Evolutionary conservation across 23 tunicate species (phyloP).

Genomic region (Trididemnum nubilum): DNA sequence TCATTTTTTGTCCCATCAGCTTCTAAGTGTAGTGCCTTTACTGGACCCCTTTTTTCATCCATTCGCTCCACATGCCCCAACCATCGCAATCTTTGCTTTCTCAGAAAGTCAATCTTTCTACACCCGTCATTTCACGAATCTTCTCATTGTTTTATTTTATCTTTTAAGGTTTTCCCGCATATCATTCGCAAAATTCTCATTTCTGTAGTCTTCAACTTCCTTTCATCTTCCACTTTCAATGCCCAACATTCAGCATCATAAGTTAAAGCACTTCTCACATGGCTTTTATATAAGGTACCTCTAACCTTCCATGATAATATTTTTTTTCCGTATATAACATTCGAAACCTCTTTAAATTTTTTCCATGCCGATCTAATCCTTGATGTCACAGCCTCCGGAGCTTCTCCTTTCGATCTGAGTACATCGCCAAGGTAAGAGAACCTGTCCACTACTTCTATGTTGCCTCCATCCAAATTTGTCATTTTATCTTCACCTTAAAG

Average conservation of each 20-base stretch:
- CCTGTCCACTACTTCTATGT: slow-evolving; percentile 8
- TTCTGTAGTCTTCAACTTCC: slow-evolving; percentile 12
- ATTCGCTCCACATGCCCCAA: slow-evolving; percentile 8
- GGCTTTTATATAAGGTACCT: neutral
- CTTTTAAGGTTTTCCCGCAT: slow-evolving; percentile 6
- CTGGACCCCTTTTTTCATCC: neutral
- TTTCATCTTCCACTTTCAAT: neutral
- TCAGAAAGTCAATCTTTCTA: neutral
- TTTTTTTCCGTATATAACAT: neutral
- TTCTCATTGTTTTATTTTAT: slow-evolving; percentile 16
- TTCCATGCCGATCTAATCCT: slow-evolving; percentile 1
- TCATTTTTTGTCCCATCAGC: neutral
- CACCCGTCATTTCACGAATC: neutral
- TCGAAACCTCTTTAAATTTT: neutral
- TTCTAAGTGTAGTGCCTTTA: neutral
- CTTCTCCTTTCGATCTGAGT: neutral
- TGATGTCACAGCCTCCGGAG: neutral
- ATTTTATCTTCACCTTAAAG: too few relatives aligned
- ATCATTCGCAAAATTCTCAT: neutral
- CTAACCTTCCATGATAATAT: neutral
- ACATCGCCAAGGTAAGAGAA: slow-evolving; percentile 1
- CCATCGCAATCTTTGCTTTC: neutral
- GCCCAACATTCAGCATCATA: slow-evolving; percentile 8
- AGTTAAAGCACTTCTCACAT: too few relatives aligned
- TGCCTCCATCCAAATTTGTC: too few relatives aligned